A percentile compares a stretch with the other conserved stretches of the same genome.
Conservation (phyloP, 2,888 invertebrate genomes). For the Salpingus planirostris region DNA sequence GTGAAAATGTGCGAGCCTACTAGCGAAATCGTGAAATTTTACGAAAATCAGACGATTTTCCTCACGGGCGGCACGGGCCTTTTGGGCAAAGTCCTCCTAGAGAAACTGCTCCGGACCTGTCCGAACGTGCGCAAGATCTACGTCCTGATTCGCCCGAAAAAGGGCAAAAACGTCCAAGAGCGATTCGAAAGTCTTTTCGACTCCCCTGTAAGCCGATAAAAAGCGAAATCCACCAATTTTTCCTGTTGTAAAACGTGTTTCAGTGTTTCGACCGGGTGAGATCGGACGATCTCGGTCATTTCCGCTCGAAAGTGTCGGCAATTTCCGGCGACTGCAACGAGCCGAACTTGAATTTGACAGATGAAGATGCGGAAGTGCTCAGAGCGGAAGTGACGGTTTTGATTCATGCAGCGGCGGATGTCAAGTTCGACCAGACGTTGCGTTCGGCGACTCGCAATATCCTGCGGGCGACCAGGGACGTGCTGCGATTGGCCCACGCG, state of each 20-base stretch:
- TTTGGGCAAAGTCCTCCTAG: neutral
- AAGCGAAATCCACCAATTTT: neutral
- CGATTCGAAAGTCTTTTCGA: neutral
- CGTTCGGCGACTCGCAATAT: neutral
- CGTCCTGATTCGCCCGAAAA: neutral
- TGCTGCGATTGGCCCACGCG: slow-evolving; percentile 1
- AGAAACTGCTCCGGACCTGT: slow-evolving; percentile 1
- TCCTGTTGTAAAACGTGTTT: neutral
- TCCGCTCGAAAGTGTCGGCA: neutral
- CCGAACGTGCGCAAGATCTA: neutral
- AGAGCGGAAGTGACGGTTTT: neutral
- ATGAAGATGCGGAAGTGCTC: neutral
- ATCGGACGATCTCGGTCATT: neutral
- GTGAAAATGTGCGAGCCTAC: no score
- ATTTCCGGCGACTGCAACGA: neutral
- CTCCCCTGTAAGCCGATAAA: neutral
- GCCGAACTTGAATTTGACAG: neutral
- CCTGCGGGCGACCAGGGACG: neutral
- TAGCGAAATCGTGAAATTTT: no score
- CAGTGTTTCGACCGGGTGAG: neutral
- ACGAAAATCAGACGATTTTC: slow-evolving; percentile 2
- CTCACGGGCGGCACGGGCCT: neutral
- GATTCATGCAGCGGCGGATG: neutral
- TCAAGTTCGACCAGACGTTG: neutral
- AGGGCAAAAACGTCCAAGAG: neutral